Evolutionary conservation across 1,140 invertebrate genomes (phyloP).

Genomic region (Bombus affinis): DNA sequence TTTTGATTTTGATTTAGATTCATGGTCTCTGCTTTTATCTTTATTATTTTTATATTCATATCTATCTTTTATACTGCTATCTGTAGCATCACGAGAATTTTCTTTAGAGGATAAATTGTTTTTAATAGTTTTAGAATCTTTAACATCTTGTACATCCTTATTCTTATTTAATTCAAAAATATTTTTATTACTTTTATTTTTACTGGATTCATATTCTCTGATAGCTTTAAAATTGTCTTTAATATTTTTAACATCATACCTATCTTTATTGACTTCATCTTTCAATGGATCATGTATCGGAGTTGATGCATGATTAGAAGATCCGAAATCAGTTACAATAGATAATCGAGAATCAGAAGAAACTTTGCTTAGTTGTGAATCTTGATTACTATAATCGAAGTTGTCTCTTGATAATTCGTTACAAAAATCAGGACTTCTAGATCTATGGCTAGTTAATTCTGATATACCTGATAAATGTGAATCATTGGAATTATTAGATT

Average conservation of each 20-base stretch:
- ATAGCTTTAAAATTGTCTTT: slow-evolving; percentile 75
- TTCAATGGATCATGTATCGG: slow-evolving; percentile 72
- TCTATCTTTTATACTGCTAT: slow-evolving; percentile 71
- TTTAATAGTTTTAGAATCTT: slow-evolving; percentile 70
- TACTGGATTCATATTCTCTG: slow-evolving; percentile 71
- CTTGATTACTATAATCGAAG: slow-evolving; percentile 81
- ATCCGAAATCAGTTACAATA: slow-evolving; percentile 81
- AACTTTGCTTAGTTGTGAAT: slow-evolving; percentile 85
- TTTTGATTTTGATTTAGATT: slow-evolving; percentile 60
- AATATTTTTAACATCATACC: slow-evolving; percentile 69
- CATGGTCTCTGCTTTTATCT: slow-evolving; percentile 71
- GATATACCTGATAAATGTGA: slow-evolving; percentile 85
- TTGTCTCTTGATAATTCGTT: slow-evolving; percentile 76
- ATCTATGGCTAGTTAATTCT: slow-evolving; percentile 83
- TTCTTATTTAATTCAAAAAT: slow-evolving; percentile 74
- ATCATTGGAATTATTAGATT: slow-evolving; percentile 82
- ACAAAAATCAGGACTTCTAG: slow-evolving; percentile 77
- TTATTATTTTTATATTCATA: slow-evolving; percentile 68
- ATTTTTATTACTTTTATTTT: slow-evolving; percentile 79
- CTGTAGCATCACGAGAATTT: slow-evolving; percentile 72
- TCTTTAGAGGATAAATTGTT: slow-evolving; percentile 72
- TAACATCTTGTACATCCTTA: slow-evolving; percentile 75
- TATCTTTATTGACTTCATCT: slow-evolving; percentile 79
- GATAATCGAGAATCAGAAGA: slow-evolving; percentile 85
- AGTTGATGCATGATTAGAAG: slow-evolving; percentile 79